These are phyloP conservation scores for Macrophya annulata DNA, from an alignment of 2,888 invertebrate genomes.

Conservation along the genomic window DNA sequence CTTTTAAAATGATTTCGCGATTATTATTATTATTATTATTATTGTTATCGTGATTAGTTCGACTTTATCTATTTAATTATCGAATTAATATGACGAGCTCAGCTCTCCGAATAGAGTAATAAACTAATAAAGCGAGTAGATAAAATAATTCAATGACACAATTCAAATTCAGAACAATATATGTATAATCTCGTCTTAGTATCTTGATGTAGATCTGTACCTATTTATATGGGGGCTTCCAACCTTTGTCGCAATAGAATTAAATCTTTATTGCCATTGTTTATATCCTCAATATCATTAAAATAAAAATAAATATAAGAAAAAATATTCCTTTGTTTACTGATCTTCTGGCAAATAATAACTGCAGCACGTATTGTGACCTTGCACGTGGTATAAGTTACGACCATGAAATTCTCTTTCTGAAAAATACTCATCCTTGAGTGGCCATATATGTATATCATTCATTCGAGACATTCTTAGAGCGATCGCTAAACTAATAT, in stretches of 20 bases:
- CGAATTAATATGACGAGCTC: not conserved
- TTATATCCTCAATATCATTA: not conserved
- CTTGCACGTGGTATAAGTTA: conserved; percentile 10
- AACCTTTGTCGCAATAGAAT: not conserved
- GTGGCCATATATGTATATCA: not conserved
- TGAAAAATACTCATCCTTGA: not conserved
- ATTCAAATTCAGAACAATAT: conserved; percentile 4
- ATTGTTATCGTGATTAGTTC: not conserved
- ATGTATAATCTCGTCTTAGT: not conserved
- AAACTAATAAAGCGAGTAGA: conserved; percentile 1
- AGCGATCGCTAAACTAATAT: no score
- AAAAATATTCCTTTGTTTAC: not conserved
- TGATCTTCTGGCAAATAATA: not conserved
- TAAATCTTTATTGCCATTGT: conserved; percentile 1
- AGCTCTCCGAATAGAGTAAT: not conserved
- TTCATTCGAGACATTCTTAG: no score
- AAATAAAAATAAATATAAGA: not conserved
- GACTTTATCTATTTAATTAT: no score
- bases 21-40: not conserved
- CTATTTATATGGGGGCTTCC: not conserved
- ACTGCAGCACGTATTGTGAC: not conserved
- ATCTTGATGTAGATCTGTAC: not conserved
- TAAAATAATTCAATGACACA: conserved; percentile 4
- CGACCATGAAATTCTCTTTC: not conserved
- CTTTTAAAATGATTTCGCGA: not conserved